Percentiles rank a stretch among this genome's conserved stretches.
Conservation (phyloP, 2,113 vertebrate genomes). For the Paradoxurus hermaphroditus region DNA sequence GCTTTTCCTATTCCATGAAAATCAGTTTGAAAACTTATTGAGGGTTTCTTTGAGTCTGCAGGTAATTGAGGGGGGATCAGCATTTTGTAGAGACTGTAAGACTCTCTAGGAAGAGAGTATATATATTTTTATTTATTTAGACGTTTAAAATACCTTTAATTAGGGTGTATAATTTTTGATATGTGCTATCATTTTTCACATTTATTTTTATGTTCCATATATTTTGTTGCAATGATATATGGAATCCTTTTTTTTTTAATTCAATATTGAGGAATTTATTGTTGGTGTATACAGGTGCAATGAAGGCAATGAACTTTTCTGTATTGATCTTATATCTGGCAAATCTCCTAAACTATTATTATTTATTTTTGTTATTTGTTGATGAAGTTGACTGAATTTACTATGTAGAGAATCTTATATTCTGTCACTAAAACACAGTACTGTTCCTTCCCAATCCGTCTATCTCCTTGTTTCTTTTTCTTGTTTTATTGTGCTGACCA, state of each 20-base stretch:
- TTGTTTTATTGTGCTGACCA: background rate
- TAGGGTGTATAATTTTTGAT: background rate
- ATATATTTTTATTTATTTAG: background rate
- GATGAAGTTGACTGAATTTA: background rate
- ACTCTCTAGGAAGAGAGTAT: too few species aligned
- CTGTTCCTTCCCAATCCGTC: background rate
- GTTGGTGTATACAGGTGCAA: background rate
- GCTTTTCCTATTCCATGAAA: background rate
- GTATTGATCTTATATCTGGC: background rate
- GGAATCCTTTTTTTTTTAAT: background rate
- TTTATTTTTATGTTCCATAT: background rate
- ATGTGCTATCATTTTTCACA: background rate
- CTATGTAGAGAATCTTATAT: background rate
- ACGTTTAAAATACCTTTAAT: background rate
- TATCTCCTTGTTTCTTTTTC: background rate
- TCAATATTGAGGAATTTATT: background rate
- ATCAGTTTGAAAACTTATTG: background rate
- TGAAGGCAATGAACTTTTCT: background rate
- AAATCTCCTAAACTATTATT: background rate
- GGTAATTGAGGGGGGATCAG: background rate
- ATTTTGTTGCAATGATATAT: background rate
- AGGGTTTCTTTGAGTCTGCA: background rate
- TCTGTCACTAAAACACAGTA: background rate
- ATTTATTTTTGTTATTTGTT: background rate
- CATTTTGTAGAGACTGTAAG: too few species aligned